A percentile compares a stretch with the other conserved stretches of the same genome.
Conservation (phyloP, 2,888 invertebrate genomes). For the Acronicta psi region DNA sequence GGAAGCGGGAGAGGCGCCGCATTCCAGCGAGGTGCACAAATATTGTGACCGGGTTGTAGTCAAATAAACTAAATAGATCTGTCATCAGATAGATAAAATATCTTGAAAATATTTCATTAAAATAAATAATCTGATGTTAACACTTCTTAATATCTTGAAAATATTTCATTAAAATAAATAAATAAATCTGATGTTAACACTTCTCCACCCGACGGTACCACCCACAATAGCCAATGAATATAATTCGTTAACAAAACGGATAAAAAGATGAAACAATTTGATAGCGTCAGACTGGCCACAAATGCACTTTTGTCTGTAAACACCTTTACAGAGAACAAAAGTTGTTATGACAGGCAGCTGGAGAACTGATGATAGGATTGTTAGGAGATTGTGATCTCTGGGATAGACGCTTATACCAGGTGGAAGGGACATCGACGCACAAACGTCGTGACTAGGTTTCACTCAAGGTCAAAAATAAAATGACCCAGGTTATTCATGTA, state of each 20-base stretch:
- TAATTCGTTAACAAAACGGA: constrained; percentile 74
- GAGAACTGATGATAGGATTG: constrained; percentile 70
- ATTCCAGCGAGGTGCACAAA: too few relatives aligned
- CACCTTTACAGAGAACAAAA: constrained; percentile 84
- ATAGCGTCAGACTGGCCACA: constrained; percentile 69
- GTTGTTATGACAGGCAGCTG: constrained; percentile 85
- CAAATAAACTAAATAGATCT: too few relatives aligned
- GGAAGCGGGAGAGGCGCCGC: too few relatives aligned
- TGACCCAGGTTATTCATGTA: too few relatives aligned
- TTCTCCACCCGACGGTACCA: constrained; percentile 54
- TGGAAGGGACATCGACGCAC: too few relatives aligned
- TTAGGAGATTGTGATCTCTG: constrained; percentile 51
- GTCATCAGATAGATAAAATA: too few relatives aligned
- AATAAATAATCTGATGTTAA: constrained; percentile 18
- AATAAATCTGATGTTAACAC: constrained; percentile 48
- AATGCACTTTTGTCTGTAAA: constrained; percentile 77
- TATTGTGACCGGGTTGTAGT: too few relatives aligned
- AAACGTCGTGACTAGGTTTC: too few relatives aligned
- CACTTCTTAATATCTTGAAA: constrained; percentile 51
- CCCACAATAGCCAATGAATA: constrained; percentile 55
- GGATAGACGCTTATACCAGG: constrained; percentile 31
- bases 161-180: background rate
- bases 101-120: too few relatives aligned
- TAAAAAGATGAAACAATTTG: constrained; percentile 83
- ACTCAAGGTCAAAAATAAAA: too few relatives aligned